Evolutionary conservation across 2,797 vertebrate genomes (phyloP), one percentile per base, ranked within the genome.

Genomic region (Hyperoplus lanceolatus): DNA sequence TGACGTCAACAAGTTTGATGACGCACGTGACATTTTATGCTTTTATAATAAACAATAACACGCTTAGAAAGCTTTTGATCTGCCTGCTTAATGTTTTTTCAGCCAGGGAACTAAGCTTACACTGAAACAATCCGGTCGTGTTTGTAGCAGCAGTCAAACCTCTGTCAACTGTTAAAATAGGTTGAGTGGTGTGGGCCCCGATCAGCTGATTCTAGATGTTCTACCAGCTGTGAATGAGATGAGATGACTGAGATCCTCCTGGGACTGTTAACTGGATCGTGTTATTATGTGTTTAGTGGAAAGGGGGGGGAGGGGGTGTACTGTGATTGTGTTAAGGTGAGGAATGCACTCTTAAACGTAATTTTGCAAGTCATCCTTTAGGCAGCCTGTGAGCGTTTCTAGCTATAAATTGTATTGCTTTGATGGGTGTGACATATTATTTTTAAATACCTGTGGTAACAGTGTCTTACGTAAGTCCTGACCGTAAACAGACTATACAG

Each of bases 1-100:
- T 0, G 98, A 99, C 3, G 98, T 99, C 86, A 97, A 97, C 92
- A 97, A 95, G 88, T 98, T 98, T 83, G 98, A 99, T 90, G 96
- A 98, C 79, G 97, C 98, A 91, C 51, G 94, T 77, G 8, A 46
- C 51, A 50, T 56, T 49, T 16, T 13, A 70, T 46, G 11, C 10
- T 55, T 66, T 14, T 39, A 10, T 6, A 8, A 54, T 5, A 5
- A 2, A 29, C 29, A 29, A 29, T 29, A 29, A 29, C 29, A 29
- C 29, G 43, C 43, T 45, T 7, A 6, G 49, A 9, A 5, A n/a
- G 49, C 11, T 49, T 46, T 46, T 49, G 48, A 49, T 45, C 43
- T 11, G 43, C 43, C 43, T 45, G 43, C 43, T 45, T 45, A 29
- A 29, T 29, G 29, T 29, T 29, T 29, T 29, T 29, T 29, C 29